Evolutionary conservation across 2,797 vertebrate species (phyloP), one percentile per base, ranked within the genome.

Genomic region (Fringilla coelebs): DNA sequence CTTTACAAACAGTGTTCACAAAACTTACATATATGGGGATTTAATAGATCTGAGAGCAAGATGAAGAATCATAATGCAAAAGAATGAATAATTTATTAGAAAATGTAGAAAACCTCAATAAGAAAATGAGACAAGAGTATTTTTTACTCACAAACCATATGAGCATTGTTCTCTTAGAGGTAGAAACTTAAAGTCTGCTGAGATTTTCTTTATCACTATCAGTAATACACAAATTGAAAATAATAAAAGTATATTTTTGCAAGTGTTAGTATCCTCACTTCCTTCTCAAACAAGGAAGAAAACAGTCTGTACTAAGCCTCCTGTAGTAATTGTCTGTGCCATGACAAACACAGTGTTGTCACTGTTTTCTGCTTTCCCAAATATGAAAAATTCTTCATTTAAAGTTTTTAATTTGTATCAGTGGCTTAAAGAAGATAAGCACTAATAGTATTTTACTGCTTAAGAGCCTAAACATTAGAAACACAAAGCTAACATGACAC

Each of bases 1-100:
- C 78, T 76, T 90, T 96, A 68, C 63, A 91, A 96, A 88, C 72
- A 95, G 32, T 81, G 24, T 73, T 90, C 54, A 79, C 93, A 94
- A 97, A 96, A 93, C 57, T 94, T 88, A 93, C 36, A 52, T 71
- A 91, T 41, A 81, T 4, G 52, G 49, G 79, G 73, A 58, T 91
- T 96, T 89, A 94, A 96, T 49, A 89, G 82, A 91, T 79, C 63
- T 91, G 85, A 89, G 43, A 74, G 51, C 21, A 70, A 93, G 49
- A 43, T 77, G 61, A 76, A 91, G 76, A 96, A 89, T 85, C 82
- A 55, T 88, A 85, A 87, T 7, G 8, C 5, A 14, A 92, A 96
- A 73, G 36, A 81, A 32, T 72, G 48, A 84, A 96, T 78, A 95
- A 91, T 70, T 88, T 73, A 82, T 58, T 60, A 63, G 71, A 90